Evolutionary conservation across 2,113 vertebrate species (phyloP).

Genomic region (Laterallus jamaicensis): DNA sequence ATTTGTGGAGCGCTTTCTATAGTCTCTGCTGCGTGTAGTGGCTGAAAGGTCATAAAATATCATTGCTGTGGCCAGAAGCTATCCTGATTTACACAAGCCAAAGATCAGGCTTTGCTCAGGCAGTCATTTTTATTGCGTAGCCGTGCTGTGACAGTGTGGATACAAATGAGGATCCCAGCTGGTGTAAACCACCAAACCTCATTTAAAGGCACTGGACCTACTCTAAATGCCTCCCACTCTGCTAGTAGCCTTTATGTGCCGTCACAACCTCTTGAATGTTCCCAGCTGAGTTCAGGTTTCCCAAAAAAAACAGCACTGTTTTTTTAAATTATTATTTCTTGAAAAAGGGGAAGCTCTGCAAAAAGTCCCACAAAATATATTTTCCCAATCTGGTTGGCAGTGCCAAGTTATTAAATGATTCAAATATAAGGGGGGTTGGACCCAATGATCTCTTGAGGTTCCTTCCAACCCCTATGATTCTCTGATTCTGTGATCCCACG

Average conservation of each 20-base stretch:
- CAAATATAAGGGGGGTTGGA: not conserved
- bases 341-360: not conserved
- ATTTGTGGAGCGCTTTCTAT: not conserved
- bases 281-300: not conserved
- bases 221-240: not conserved
- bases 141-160: conserved; percentile 10
- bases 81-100: conserved; percentile 8
- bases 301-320: not conserved
- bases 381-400: not conserved
- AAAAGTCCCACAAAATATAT: not conserved
- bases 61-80: not conserved
- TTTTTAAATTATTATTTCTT: not conserved
- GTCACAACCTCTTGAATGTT: conserved; percentile 18
- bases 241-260: not conserved
- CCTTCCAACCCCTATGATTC: too few species aligned
- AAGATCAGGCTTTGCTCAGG: conserved; percentile 44
- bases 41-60: conserved; percentile 47
- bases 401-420: not conserved
- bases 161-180: conserved; percentile 48
- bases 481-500: too few species aligned
- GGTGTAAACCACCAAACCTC: conserved; percentile 16
- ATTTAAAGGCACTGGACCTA: conserved; percentile 12
- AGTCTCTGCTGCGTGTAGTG: not conserved
- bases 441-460: too few species aligned
- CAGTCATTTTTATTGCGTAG: conserved; percentile 39